These are phyloP conservation scores for Actinia equina DNA, from an alignment of 64 coral and sea anemone genomes.

Conservation along the genomic window DNA sequence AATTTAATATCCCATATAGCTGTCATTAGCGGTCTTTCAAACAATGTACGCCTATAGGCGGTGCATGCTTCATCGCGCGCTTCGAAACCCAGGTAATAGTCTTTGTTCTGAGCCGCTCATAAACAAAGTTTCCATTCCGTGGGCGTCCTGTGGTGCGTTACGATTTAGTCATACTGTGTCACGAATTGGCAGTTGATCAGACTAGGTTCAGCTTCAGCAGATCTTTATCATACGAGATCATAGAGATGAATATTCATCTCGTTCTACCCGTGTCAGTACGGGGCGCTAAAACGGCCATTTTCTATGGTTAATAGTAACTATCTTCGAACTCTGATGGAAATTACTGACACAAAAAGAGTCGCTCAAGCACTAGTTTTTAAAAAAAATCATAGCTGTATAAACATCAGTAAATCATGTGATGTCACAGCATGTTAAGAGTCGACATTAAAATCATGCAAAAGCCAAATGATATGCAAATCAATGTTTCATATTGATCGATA, in stretches of 20 bases:
- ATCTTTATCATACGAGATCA: neutral
- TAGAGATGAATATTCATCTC: neutral
- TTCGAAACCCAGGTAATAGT: neutral
- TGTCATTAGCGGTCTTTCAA: neutral
- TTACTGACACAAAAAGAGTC: neutral
- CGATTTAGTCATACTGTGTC: neutral
- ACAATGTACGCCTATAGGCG: neutral
- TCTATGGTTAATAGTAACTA: neutral
- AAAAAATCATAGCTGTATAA: neutral
- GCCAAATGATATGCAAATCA: neutral
- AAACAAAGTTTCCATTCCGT: neutral
- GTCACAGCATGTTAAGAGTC: neutral
- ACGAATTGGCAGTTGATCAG: neutral
- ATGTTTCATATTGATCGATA: neutral
- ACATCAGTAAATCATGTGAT: neutral
- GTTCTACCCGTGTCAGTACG: neutral
- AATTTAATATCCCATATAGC: neutral
- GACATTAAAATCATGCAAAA: neutral
- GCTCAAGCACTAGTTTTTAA: neutral
- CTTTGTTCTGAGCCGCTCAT: neutral
- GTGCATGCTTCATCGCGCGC: neutral
- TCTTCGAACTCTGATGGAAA: neutral
- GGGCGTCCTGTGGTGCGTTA: neutral
- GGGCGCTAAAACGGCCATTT: neutral
- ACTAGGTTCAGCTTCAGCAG: conserved; percentile 1